Evolutionary conservation across 2,113 vertebrate genomes (phyloP), one percentile per base, ranked within the genome.

Genomic region (Centrocercus urophasianus): DNA sequence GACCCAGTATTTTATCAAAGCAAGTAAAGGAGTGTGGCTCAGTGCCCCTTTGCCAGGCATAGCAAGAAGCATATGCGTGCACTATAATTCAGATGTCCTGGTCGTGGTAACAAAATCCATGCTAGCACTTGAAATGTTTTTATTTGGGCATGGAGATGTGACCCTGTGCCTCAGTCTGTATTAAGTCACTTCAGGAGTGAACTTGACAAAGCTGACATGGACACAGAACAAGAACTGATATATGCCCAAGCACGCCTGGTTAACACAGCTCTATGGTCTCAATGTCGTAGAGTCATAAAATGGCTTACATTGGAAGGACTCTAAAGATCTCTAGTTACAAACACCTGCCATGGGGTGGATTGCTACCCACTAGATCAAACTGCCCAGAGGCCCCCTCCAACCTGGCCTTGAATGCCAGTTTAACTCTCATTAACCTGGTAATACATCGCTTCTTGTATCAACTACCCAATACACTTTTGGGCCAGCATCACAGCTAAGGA

Each of bases 361-460:
- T 25, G 48, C 48, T 25, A 50, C 48, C 12, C 13, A 25, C 48
- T 50, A 13, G 24, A 13, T 25, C 24, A 25, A 24, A 24, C 48
- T 25, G 48, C 48, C 13, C 48, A 50, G 48, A 50, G 48, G 22
- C 24, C 22, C 22, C 24, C 24, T 25, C 48, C 24, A 50, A 50
- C 24, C 21, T 50, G 48, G 10, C 48, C 21, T 50, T 24, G 11
- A 50, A 50, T 50, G 11, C 21, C 48, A 50, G 48, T 22, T 50
- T 50, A 50, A 32, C 16, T 75, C 27, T 75, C 2, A 0, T 43
- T 65, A 27, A 7, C 32, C n/a, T 56, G 38, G 34, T 13, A 60
- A 13, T 38, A 14, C 3, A 16, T 32, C 4, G 6, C 10, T 57
- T 34, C 32, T 65, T 56, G 3, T 43, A 11, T 27, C 0, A 4